Conservation (phyloP, 2,888 invertebrate genomes). For the Dryobotodes eremita region DNA sequence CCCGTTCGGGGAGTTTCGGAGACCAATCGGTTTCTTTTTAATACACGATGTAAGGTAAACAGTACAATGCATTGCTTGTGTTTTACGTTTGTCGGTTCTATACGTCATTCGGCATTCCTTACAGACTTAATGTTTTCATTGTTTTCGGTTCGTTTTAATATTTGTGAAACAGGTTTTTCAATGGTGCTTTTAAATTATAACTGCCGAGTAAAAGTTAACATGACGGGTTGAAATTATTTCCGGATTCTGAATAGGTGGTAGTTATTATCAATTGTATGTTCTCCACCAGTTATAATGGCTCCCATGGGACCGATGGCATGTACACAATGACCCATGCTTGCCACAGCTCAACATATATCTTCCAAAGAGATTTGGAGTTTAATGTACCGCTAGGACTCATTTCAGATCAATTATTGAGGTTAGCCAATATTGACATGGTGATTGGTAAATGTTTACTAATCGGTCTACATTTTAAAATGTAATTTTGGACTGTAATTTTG, state of each 20-base stretch:
- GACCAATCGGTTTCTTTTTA: conserved; percentile 50
- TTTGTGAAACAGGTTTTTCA: not conserved
- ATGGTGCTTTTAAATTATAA: not conserved
- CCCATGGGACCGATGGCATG: conserved; percentile 30
- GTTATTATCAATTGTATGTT: conserved; percentile 43
- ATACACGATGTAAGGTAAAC: conserved; percentile 9
- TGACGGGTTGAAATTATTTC: conserved; percentile 11
- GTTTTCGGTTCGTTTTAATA: conserved; percentile 12
- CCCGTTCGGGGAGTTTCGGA: conserved; percentile 44
- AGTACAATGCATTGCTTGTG: conserved; percentile 6
- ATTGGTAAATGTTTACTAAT: conserved; percentile 22
- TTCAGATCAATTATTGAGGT: conserved; percentile 44
- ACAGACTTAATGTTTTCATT: not conserved
- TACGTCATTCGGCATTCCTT: not conserved
- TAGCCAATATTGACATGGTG: conserved; percentile 13
- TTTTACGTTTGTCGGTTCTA: not conserved
- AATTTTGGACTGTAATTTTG: not conserved
- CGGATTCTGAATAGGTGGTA: not conserved
- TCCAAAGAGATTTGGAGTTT: conserved; percentile 15
- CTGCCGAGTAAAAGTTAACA: not conserved
- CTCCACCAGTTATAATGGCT: conserved; percentile 13
- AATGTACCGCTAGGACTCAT: conserved; percentile 12
- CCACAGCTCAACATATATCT: conserved; percentile 25
- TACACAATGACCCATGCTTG: conserved; percentile 30
- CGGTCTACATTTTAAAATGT: not conserved